Conservation (phyloP, 2,888 invertebrate genomes). For the Scaptomyza reducta region DNA sequence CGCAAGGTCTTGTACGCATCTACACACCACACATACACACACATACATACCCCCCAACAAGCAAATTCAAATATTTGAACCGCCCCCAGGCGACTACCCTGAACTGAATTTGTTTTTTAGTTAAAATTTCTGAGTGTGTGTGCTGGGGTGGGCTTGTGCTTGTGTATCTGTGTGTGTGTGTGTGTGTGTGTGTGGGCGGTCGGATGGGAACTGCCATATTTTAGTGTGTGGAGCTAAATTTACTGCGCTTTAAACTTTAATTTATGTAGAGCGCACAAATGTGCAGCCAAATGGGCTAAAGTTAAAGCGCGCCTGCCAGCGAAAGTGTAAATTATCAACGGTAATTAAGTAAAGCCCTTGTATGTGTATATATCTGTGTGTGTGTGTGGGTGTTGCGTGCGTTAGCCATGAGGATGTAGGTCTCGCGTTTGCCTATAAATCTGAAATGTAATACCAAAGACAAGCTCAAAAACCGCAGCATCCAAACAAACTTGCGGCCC, state of each 20-base stretch:
- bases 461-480: constrained; percentile 43
- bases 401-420: constrained; percentile 55
- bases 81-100: constrained; percentile 14
- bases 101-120: constrained; percentile 51
- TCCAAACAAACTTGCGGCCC: constrained; percentile 22
- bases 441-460: constrained; percentile 69
- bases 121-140: constrained; percentile 41
- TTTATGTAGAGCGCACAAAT: constrained; percentile 65
- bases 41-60: constrained; percentile 3
- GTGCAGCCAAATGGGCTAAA: constrained; percentile 46
- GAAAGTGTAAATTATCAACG: constrained; percentile 79
- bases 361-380: constrained; percentile 25
- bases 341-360: constrained; percentile 72
- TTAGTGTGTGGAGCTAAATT: constrained; percentile 42
- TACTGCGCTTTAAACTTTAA: constrained; percentile 76
- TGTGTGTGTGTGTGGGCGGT: background rate
- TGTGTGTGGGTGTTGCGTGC: constrained; percentile 14
- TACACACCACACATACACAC: constrained; percentile 16
- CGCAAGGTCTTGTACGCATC: constrained; percentile 59
- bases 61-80: constrained; percentile 31
- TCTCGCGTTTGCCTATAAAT: constrained; percentile 64
- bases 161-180: background rate
- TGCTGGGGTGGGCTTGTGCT: background rate
- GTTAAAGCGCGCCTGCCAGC: constrained; percentile 53
- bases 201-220: constrained; percentile 24